Base-by-base conservation (phyloP, 2,888 invertebrate genomes). In the Pherbina coryleti region DNA sequence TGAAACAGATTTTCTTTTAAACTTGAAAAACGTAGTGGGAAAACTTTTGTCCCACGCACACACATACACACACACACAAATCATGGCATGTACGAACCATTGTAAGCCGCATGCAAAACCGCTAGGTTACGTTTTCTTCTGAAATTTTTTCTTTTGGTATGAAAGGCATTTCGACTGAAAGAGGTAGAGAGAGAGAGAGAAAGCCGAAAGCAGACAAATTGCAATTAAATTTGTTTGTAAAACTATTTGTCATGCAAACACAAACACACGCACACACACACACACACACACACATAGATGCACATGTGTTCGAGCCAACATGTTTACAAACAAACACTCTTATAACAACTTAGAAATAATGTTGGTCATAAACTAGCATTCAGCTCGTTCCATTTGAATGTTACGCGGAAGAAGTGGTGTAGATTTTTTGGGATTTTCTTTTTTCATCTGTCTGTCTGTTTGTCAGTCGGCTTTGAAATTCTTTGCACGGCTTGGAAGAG, bases 1-100 rank as follows among this genome's bases (percentile, higher is more conserved):
- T 72, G 72, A 57, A 72, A 72, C 72, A 60, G 72, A 72, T 72
- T 72, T 72, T 57, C 57, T 60, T 57, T 19, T 34, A 44, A 60
- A 57, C 22, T 31, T 37, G n/a, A 69, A 69, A 51, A 49, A 51
- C 51, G 53, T 22, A 44, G 60, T 22, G 28, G 44, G 22, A 3
- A 57, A 72, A 72, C 60, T 72, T 72, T 72, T 72, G 57, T 49
- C n/a, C 14, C 31, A 53, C 71, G 17, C 57, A 72, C 57, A 57
- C 28, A 25, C 51, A 25, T 4, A 25, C 34, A n/a, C n/a, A 70
- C 72, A 22, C 44, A 22, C 17, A n/a, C 28, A 55, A 25, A 51
- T 34, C 34, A 9, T 25, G 22, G n/a, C 57, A 71, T 57, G 49
- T 25, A 51, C 31, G 25, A 49, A 25, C 25, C 25, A 31, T 22